Conservation (phyloP, 2,113 vertebrate genomes). For the Ibidorhyncha struthersii region DNA sequence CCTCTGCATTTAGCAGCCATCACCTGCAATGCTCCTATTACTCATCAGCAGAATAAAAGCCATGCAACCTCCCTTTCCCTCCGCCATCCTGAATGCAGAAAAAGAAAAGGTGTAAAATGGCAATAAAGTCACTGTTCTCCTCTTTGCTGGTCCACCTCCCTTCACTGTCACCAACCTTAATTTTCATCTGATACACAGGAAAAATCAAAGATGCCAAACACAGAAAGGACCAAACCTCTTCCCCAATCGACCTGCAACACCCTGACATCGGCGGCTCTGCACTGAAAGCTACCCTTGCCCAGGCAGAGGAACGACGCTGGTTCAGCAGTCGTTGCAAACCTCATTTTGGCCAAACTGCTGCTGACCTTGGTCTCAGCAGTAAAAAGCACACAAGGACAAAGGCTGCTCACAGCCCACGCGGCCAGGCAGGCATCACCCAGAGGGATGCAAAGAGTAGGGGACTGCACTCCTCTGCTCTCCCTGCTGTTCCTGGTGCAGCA, state of each 20-base stretch:
- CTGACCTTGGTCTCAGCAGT: background rate
- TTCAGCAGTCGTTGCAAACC: background rate
- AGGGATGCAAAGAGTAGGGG: background rate
- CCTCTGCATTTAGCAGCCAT: background rate
- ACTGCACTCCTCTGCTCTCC: background rate
- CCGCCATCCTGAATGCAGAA: background rate
- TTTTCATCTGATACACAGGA: background rate
- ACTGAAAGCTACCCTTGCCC: background rate
- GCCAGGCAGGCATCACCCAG: background rate
- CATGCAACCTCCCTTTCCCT: background rate
- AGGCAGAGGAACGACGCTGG: accelerated
- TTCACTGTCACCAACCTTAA: background rate
- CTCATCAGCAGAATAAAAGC: background rate
- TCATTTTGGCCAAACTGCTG: background rate
- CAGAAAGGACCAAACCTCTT: background rate
- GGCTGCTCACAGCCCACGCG: background rate
- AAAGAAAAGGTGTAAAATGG: background rate
- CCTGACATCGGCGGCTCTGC: accelerated
- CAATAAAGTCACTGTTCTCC: background rate
- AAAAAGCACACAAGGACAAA: background rate
- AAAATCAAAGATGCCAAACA: background rate
- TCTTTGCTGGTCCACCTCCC: background rate
- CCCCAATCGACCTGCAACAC: background rate
- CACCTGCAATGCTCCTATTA: background rate
- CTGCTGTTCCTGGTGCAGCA: background rate